Evolutionary conservation across 2,113 vertebrate species (phyloP), one percentile per base, ranked within the genome.

Genomic region (Cavia porcellus): DNA sequence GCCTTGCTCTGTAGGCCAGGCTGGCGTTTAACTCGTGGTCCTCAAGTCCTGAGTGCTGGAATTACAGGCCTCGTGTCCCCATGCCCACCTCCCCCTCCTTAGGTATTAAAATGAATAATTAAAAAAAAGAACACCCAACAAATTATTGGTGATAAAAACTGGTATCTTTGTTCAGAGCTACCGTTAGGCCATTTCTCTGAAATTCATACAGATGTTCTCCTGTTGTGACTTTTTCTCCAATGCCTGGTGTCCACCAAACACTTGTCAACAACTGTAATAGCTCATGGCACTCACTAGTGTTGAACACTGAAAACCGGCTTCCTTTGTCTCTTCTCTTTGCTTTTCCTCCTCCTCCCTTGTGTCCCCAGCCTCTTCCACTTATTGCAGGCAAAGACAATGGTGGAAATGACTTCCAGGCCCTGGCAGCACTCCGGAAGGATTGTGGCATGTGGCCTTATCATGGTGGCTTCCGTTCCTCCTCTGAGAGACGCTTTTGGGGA

Each of bases 381-480:
- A 88, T 88, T 88, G 50, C 24, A 38, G 38, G 47, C 96, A 94
- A 57, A 95, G 42, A 80, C 66, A 91, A 19, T 47, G 81, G 79
- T 57, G 61, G 90, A 90, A 86, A 55, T 55, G 79, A 72, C 96
- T 90, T 93, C 24, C 70, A 45, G 50, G 77, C 57, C 64, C 42
- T 30, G 95, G 81, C 75, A 90, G 45, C 45, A 35, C 35, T 89
- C 92, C 86, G 85, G 97, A 96, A 97, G 88, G 47, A 79, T 88
- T 61, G 86, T 62, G 47, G 88, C 79, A 47, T 90, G 61, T 55
- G 62, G 70, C 86, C 77, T 19, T 55, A 13, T 88, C 75, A 3
- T 28, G 79, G 96, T 81, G 96, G 84, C 80, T 96, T 96, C 86
- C 93, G 81, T 79, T 96, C 82, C 62, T 95, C 42, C 57, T 83